Conservation (phyloP, 2,888 invertebrate species). For the Drosophila paranaensis region DNA sequence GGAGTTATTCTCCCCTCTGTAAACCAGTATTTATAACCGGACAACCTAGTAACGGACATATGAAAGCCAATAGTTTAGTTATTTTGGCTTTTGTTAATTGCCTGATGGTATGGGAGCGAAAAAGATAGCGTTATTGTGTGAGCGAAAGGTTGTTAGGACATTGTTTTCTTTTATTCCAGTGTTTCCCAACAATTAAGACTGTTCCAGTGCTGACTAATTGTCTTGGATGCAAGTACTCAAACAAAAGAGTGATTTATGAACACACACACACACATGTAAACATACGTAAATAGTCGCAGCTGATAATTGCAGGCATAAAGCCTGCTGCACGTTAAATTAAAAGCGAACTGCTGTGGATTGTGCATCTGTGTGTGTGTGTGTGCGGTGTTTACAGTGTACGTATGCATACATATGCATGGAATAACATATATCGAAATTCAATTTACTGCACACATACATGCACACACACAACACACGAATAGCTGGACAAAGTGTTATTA, state of each 20-base stretch:
- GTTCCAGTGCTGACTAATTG: conserved; percentile 42
- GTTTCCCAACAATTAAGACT: conserved; percentile 57
- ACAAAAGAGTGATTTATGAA: neutral
- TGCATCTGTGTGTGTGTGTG: neutral
- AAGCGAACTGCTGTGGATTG: neutral
- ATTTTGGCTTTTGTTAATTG: conserved; percentile 38
- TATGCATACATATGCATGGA: neutral
- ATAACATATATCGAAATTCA: conserved; percentile 2
- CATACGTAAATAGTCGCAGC: conserved; percentile 9
- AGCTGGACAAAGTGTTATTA: conserved; percentile 31
- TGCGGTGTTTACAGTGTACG: neutral
- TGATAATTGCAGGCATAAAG: conserved; percentile 46
- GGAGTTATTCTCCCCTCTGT: neutral
- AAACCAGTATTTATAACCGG: neutral
- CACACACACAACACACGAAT: neutral
- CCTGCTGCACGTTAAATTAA: conserved; percentile 2
- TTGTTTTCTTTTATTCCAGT: conserved; percentile 10
- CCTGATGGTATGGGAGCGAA: conserved; percentile 6
- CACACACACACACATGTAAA: neutral
- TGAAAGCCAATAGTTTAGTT: conserved; percentile 40
- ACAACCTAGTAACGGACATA: neutral
- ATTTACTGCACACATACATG: conserved; percentile 6
- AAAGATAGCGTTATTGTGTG: conserved; percentile 7
- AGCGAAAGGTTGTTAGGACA: neutral
- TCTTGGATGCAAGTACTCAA: conserved; percentile 14